Evolutionary conservation across 2,888 invertebrate species (phyloP).

Genomic region (Helicoverpa assulta): DNA sequence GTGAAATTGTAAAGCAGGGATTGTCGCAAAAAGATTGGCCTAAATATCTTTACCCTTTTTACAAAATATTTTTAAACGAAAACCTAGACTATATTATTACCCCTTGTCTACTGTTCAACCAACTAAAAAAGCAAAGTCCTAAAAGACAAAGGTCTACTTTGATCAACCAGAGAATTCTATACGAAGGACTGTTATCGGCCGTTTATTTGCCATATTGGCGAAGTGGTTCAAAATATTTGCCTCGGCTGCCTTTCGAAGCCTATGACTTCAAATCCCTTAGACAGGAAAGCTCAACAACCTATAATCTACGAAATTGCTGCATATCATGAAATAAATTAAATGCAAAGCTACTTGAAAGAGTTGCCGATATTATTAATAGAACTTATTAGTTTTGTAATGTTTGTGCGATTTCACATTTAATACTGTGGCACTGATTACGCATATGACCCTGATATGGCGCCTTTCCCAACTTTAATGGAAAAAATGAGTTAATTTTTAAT

Average conservation of each 20-base stretch:
- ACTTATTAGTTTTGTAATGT: background rate
- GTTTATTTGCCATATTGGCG: too few species aligned
- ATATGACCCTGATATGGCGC: background rate
- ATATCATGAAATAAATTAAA: background rate
- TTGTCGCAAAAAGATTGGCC: too few species aligned
- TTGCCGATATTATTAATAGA: slow-evolving; percentile 1
- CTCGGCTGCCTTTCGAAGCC: background rate
- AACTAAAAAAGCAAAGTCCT: background rate
- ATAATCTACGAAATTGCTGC: slow-evolving; percentile 7
- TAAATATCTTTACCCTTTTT: background rate
- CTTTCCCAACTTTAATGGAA: background rate
- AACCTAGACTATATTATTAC: background rate
- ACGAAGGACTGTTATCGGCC: too few species aligned
- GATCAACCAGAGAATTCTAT: too few species aligned
- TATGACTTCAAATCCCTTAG: background rate
- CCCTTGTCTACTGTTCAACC: background rate
- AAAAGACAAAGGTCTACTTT: too few species aligned
- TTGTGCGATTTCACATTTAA: slow-evolving; percentile 5
- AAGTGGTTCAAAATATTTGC: too few species aligned
- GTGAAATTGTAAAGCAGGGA: too few species aligned
- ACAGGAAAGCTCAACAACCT: slow-evolving; percentile 10
- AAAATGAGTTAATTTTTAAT: background rate
- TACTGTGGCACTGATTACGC: background rate
- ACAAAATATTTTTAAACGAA: background rate
- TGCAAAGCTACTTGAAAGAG: background rate